phyloP scores from a whole-genome alignment of 1,140 invertebrate genomes.

The Sitobion miscanthi region DNA sequence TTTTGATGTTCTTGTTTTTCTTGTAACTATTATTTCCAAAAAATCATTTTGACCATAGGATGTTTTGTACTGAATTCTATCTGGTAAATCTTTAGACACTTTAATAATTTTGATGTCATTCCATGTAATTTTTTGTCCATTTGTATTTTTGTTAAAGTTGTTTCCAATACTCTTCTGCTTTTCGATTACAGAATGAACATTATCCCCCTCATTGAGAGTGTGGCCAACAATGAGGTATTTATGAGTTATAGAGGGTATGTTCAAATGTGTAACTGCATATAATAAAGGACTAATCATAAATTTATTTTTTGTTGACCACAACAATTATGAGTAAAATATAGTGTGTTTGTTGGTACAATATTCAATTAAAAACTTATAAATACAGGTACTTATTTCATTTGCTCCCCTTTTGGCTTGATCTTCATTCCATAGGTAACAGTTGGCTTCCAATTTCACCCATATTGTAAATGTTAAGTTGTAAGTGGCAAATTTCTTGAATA shows the following conservation, averaged over 20 bases:
- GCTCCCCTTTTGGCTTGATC: conserved; percentile 58
- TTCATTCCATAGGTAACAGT: conserved; percentile 61
- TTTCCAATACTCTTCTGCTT: background rate
- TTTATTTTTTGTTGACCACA: conserved; percentile 58
- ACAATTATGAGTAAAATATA: conserved; percentile 57
- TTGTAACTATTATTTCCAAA: background rate
- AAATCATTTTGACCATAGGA: background rate
- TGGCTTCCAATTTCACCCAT: conserved; percentile 57
- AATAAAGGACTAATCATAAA: conserved; percentile 36
- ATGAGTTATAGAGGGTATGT: conserved; percentile 54
- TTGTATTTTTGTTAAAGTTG: conserved; percentile 17
- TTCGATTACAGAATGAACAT: conserved; percentile 4
- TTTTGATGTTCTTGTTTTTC: no score
- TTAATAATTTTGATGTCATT: conserved; percentile 31
- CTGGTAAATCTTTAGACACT: conserved; percentile 18
- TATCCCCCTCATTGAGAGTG: conserved; percentile 32
- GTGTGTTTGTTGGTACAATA: no score
- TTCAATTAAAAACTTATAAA: no score
- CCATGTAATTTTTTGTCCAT: background rate
- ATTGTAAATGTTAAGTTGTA: conserved; percentile 61
- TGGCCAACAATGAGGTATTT: conserved; percentile 47
- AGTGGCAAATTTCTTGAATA: conserved; percentile 60
- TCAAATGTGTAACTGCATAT: conserved; percentile 50
- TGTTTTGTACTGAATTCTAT: conserved; percentile 7
- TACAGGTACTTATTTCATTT: conserved; percentile 51